Evolutionary conservation across 2,113 vertebrate species (phyloP), one percentile per base, ranked within the genome.

Genomic region (Nanorana parkeri): DNA sequence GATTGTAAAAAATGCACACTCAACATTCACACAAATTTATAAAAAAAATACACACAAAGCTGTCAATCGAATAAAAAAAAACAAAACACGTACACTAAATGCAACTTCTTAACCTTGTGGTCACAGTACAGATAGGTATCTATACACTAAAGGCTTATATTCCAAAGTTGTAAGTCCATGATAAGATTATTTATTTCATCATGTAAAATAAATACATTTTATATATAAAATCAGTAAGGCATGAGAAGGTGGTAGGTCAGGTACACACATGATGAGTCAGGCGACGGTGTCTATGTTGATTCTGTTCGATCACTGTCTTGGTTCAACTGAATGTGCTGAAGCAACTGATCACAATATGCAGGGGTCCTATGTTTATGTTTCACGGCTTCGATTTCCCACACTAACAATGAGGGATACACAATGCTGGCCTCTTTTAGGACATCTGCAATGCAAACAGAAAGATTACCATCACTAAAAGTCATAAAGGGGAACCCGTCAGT

Each of bases 281-380:
- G 16, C 19, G 52, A 8, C 17, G 21, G 3, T 5, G 8, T 28
- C 36, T 4, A 11, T 10, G 47, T 0, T 1, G 54, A 82, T 41
- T 89, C 86, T 88, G 20, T 10, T 64, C 6, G 86, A 24, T n/a
- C 85, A 29, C 20, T 0, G 54, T 21, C 52, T 78, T 55, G 58
- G 23, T 20, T 54, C 63, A 89, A 80, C 61, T 85, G 90, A 32
- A 96, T 68, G 77, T 97, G 94, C 32, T 87, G 90, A 0, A 98
- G 93, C 0, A 99, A 92, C 67, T 89, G 93, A 78, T 97, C 89
- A 1, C 97, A 98, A 84, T 90, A 88, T 21, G 68, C 1, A 0
- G 94, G 88, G 0, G 90, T 93, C 68, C 93, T 93, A 54, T 98
- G 97, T 82, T 96, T 97, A 69, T 94, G 91, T 65, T 90, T 79